phyloP scores from a whole-genome alignment of 2,797 vertebrate species.

The Geranospiza caerulescens region DNA sequence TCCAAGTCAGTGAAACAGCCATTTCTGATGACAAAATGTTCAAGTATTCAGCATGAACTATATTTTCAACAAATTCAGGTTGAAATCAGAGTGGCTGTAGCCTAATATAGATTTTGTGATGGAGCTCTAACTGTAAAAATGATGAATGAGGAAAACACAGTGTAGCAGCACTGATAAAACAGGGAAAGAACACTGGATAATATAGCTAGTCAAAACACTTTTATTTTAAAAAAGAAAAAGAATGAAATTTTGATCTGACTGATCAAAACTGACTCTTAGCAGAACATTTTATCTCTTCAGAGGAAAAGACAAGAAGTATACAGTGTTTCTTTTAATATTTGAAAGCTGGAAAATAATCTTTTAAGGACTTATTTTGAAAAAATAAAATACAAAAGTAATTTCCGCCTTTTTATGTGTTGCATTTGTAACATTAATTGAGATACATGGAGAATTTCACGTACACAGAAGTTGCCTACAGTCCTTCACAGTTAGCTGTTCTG shows the following conservation, averaged over 20 bases:
- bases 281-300: neutral
- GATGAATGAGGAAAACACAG: neutral
- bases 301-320: neutral
- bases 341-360: neutral
- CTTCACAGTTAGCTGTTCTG: neutral
- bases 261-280: neutral
- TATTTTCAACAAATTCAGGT: neutral
- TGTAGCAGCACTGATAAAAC: neutral
- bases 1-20: neutral
- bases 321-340: neutral
- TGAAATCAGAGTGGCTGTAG: neutral
- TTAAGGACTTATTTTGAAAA: neutral
- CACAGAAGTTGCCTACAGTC: neutral
- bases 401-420: neutral
- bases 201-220: neutral
- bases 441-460: accelerated
- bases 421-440: neutral
- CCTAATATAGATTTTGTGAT: neutral
- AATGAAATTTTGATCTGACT: neutral
- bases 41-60: neutral
- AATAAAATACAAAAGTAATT: neutral
- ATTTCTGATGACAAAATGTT: neutral
- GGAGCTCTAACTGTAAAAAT: neutral
- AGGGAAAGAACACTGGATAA: neutral
- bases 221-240: neutral